Evolutionary conservation across 2,888 invertebrate species (phyloP).

Genomic region (Polylopha cassiicola): DNA sequence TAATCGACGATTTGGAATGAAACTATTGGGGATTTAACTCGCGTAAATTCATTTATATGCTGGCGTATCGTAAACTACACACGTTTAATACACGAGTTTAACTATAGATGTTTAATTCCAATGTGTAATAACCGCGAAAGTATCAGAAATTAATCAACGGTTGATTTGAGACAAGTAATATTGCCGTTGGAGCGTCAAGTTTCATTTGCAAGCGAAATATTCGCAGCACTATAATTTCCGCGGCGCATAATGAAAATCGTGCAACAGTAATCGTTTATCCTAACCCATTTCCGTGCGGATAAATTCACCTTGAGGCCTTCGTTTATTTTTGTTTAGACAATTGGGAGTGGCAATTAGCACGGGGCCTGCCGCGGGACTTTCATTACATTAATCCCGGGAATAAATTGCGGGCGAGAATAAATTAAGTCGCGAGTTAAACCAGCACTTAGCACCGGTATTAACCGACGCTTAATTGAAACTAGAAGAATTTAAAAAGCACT

Average conservation of each 20-base stretch:
- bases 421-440: constrained; percentile 66
- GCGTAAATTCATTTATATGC: no score
- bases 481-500: constrained; percentile 54
- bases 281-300: constrained; percentile 24
- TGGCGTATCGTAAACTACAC: no score
- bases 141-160: no score
- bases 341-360: constrained; percentile 60
- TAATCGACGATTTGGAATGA: no score
- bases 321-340: constrained; percentile 62
- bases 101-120: no score
- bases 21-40: no score
- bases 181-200: no score
- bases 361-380: constrained; percentile 50
- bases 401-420: constrained; percentile 68
- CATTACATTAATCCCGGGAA: constrained; percentile 65
- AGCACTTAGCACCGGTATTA: constrained; percentile 67
- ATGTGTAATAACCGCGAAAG: no score
- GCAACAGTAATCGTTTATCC: constrained; percentile 23
- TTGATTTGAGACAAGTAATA: no score
- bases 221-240: no score
- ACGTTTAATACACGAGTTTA: no score
- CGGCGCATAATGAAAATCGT: constrained; percentile 11
- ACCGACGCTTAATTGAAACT: constrained; percentile 71
- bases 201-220: no score
- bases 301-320: constrained; percentile 27